A percentile compares a stretch with the other conserved stretches of the same genome.
These are phyloP conservation scores for Orthonyx spaldingii DNA, from an alignment of 2,113 vertebrate species.

Conservation along the genomic window DNA sequence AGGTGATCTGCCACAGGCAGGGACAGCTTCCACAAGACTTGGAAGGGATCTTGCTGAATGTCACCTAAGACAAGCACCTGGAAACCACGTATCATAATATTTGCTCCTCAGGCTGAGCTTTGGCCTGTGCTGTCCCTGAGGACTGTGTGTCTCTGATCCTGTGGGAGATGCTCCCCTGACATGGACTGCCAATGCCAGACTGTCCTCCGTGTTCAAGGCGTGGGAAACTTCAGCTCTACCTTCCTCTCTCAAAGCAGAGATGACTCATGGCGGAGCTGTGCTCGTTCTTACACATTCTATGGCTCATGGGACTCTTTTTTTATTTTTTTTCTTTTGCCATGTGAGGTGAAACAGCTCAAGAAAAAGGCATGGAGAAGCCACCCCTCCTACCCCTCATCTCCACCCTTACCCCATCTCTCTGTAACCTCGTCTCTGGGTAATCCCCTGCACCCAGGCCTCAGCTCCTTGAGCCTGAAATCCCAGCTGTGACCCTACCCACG, in stretches of 20 bases:
- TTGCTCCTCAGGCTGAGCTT: not conserved
- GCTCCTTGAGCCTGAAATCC: accelerated
- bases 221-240: not conserved
- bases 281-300: accelerated
- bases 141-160: not conserved
- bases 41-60: not conserved
- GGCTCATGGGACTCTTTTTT: not conserved
- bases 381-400: accelerated
- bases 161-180: not conserved
- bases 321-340: not conserved
- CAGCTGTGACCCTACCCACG: accelerated
- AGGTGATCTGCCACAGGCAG: not conserved
- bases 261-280: accelerated
- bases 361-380: not conserved
- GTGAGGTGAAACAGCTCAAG: not conserved
- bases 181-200: not conserved
- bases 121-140: not conserved
- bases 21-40: not conserved
- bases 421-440: not conserved
- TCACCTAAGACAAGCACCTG: not conserved
- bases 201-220: accelerated
- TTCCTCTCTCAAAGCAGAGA: not conserved
- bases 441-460: not conserved
- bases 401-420: not conserved
- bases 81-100: accelerated